These are phyloP conservation scores for Encarsia formosa DNA, from an alignment of 2,888 invertebrate species.

Conservation along the genomic window DNA sequence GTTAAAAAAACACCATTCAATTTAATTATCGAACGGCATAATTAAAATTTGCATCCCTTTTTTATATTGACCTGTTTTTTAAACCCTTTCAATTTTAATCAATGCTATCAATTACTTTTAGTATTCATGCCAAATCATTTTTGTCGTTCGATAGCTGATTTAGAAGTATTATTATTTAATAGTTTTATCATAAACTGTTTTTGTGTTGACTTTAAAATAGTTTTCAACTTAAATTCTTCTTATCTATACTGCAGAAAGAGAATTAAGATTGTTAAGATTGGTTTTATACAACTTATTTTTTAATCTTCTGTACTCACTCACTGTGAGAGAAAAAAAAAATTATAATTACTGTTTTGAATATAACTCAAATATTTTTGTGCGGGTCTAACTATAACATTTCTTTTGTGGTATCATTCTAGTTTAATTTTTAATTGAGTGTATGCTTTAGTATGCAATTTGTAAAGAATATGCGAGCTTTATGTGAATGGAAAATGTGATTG, in stretches of 20 bases:
- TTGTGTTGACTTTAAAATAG: conserved; percentile 21
- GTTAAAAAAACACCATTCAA: conserved; percentile 13
- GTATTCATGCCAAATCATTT: neutral
- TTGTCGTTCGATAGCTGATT: conserved; percentile 24
- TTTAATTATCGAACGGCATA: conserved; percentile 21
- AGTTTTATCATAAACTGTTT: conserved; percentile 15
- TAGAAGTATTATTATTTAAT: conserved; percentile 25
- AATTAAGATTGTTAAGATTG: no score
- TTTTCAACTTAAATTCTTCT: conserved; percentile 17
- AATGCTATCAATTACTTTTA: neutral
- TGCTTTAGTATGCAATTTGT: conserved; percentile 29
- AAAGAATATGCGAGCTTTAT: conserved; percentile 22
- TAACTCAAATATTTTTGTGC: conserved; percentile 22
- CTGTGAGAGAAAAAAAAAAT: neutral
- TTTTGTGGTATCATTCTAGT: conserved; percentile 31
- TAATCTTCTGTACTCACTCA: neutral
- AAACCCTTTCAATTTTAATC: neutral
- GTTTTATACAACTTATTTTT: no score
- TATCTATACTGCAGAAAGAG: no score
- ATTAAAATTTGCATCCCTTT: neutral
- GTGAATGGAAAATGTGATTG: conserved; percentile 22
- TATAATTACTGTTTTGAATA: conserved; percentile 19
- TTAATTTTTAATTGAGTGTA: conserved; percentile 33
- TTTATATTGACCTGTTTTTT: neutral
- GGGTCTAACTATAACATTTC: conserved; percentile 41